These are phyloP conservation scores for Pseudochirops cupreus DNA, from an alignment of 2,797 vertebrate genomes.

Conservation along the genomic window DNA sequence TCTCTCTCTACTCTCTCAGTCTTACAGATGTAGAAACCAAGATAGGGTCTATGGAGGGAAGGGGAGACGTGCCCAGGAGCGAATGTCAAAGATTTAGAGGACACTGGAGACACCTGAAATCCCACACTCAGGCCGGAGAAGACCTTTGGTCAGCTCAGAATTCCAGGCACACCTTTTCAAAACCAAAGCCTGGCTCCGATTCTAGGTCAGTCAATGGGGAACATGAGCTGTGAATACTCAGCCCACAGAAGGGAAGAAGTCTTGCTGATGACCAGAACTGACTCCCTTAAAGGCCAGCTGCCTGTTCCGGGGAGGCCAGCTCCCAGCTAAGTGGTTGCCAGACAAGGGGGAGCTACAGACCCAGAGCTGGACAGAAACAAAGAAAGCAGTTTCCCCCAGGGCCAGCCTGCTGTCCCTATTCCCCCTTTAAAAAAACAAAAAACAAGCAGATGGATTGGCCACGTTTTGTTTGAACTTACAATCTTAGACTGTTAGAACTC, in stretches of 20 bases:
- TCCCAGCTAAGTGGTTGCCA: slow-evolving; percentile 3
- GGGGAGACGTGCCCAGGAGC: not conserved
- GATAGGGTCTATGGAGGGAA: not conserved
- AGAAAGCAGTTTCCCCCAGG: not conserved
- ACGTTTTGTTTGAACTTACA: not conserved
- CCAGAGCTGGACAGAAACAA: slow-evolving; percentile 9
- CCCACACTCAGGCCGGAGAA: not conserved
- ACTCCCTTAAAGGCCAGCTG: not conserved
- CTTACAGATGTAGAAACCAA: slow-evolving; percentile 20
- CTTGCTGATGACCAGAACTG: not conserved
- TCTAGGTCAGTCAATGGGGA: not conserved
- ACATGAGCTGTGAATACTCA: not conserved
- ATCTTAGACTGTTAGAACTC: not conserved
- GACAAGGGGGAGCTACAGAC: not conserved
- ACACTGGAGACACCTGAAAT: not conserved
- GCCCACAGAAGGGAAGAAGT: not conserved
- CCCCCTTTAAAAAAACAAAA: not conserved
- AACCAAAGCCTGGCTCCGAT: not conserved
- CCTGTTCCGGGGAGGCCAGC: slow-evolving; percentile 17
- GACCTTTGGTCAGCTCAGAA: not conserved
- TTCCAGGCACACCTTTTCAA: not conserved
- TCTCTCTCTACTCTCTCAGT: not conserved
- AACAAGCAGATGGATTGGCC: not conserved
- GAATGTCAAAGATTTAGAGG: not conserved
- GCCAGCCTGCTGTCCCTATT: not conserved